phyloP scores from a whole-genome alignment of 2,113 vertebrate genomes.

The Ammodytes dubius region DNA sequence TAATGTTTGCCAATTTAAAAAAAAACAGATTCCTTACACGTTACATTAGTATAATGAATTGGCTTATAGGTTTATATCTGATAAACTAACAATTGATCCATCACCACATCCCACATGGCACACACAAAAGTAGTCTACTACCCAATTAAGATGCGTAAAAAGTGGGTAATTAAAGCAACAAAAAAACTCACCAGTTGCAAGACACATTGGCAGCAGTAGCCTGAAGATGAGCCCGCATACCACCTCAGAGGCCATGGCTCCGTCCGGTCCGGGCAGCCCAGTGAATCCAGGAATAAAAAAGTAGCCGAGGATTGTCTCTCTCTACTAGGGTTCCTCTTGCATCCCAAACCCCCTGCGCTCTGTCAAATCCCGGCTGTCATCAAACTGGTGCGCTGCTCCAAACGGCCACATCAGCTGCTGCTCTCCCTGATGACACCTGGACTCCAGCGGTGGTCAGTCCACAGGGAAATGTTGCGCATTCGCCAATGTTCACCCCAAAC shows the following conservation, averaged over 20 bases:
- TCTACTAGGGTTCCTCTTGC: constrained; percentile 53
- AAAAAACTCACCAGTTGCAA: constrained; percentile 90
- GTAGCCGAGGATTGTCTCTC: constrained; percentile 53
- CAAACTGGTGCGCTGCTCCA: constrained; percentile 64
- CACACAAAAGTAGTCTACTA: background rate
- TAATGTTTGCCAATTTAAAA: background rate
- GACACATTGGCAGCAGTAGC: constrained; percentile 93
- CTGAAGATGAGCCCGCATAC: constrained; percentile 96
- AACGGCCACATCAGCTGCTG: constrained; percentile 59
- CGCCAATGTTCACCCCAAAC: constrained; percentile 41
- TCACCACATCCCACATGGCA: background rate
- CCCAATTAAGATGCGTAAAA: constrained; percentile 1
- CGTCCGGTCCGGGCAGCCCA: constrained; percentile 46
- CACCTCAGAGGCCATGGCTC: constrained; percentile 94
- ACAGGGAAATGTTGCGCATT: constrained; percentile 40
- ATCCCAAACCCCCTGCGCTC: constrained; percentile 62
- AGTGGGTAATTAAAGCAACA: background rate
- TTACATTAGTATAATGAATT: background rate
- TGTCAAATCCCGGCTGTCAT: constrained; percentile 78
- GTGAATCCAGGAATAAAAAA: constrained; percentile 59
- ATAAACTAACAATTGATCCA: background rate
- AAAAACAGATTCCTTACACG: background rate
- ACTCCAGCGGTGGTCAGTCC: constrained; percentile 59
- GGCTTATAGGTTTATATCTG: background rate
- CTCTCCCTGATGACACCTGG: constrained; percentile 60